Percentiles rank a stretch among this genome's conserved stretches.
Evolutionary conservation across 2,797 vertebrate genomes (phyloP).

Genomic region (Odontamblyopus rebecca): DNA sequence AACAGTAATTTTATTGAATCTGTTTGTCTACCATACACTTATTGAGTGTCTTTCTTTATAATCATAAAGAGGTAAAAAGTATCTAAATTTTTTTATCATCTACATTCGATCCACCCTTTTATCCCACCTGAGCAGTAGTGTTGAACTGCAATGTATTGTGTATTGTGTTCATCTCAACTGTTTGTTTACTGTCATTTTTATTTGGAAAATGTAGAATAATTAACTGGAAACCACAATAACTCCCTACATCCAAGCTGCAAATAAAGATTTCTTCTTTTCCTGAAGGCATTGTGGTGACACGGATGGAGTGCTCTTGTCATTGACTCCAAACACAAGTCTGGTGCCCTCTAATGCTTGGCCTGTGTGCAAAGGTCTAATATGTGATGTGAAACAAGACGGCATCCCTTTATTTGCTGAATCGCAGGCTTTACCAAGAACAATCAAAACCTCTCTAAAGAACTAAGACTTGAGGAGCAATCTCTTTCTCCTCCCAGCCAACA

Average conservation of each 20-base stretch:
- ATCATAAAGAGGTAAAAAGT: background rate
- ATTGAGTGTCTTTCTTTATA: too few relatives aligned
- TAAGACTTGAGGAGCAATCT: slow-evolving; percentile 81
- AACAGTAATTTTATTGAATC: too few relatives aligned
- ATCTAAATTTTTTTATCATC: background rate
- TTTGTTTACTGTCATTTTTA: background rate
- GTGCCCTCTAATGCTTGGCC: slow-evolving; percentile 77
- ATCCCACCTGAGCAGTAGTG: background rate
- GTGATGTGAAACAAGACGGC: slow-evolving; percentile 83
- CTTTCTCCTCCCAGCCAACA: slow-evolving; percentile 83
- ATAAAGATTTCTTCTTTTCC: slow-evolving; percentile 87
- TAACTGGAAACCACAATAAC: background rate
- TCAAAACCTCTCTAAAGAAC: slow-evolving; percentile 80
- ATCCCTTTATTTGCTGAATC: slow-evolving; percentile 77
- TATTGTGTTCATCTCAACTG: background rate
- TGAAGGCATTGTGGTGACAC: slow-evolving; percentile 79
- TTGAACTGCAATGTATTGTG: background rate
- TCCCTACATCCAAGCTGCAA: slow-evolving; percentile 66
- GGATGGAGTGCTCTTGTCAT: slow-evolving; percentile 77
- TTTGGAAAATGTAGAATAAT: background rate
- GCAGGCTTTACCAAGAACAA: slow-evolving; percentile 85
- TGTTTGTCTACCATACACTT: too few relatives aligned
- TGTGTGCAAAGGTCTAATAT: slow-evolving; percentile 81
- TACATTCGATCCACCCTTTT: too few relatives aligned
- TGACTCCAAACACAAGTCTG: slow-evolving; percentile 81